These are phyloP conservation scores for Euzophera pinguis DNA, from an alignment of 2,888 invertebrate genomes.

Conservation along the genomic window DNA sequence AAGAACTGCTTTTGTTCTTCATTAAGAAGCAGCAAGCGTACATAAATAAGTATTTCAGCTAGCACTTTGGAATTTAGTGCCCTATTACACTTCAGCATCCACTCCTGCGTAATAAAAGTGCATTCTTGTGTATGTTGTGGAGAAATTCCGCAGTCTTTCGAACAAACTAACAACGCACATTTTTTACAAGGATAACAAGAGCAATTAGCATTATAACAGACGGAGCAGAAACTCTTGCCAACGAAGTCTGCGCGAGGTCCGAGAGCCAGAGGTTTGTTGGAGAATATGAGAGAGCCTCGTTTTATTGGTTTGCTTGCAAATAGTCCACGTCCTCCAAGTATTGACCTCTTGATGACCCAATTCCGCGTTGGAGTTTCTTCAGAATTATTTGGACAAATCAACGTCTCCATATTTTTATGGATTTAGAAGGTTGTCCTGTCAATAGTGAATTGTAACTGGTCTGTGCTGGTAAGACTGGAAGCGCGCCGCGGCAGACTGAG, in stretches of 20 bases:
- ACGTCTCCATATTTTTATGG: not conserved
- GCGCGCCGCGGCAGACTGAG: constrained; percentile 51
- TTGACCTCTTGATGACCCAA: constrained; percentile 81
- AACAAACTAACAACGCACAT: constrained; percentile 84
- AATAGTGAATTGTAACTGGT: constrained; percentile 21
- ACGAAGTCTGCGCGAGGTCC: constrained; percentile 81
- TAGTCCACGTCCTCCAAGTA: constrained; percentile 84
- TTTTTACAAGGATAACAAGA: constrained; percentile 70
- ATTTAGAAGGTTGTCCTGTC: not conserved
- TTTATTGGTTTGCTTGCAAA: constrained; percentile 82
- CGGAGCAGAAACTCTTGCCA: constrained; percentile 79
- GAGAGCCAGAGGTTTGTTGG: constrained; percentile 82
- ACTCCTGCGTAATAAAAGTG: constrained; percentile 73
- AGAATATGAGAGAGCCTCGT: constrained; percentile 83
- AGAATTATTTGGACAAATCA: not conserved
- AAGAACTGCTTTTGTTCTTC: constrained; percentile 55
- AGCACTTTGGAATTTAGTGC: constrained; percentile 31
- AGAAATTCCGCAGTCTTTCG: constrained; percentile 76
- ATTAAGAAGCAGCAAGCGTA: constrained; percentile 49
- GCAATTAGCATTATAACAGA: constrained; percentile 77
- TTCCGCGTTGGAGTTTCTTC: constrained; percentile 13
- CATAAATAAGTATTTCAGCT: constrained; percentile 43
- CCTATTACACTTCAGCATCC: constrained; percentile 50
- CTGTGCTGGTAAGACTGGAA: constrained; percentile 33
- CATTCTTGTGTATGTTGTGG: constrained; percentile 81